phyloP scores from a whole-genome alignment of 1,140 invertebrate genomes.

The Orchestia grillus region DNA sequence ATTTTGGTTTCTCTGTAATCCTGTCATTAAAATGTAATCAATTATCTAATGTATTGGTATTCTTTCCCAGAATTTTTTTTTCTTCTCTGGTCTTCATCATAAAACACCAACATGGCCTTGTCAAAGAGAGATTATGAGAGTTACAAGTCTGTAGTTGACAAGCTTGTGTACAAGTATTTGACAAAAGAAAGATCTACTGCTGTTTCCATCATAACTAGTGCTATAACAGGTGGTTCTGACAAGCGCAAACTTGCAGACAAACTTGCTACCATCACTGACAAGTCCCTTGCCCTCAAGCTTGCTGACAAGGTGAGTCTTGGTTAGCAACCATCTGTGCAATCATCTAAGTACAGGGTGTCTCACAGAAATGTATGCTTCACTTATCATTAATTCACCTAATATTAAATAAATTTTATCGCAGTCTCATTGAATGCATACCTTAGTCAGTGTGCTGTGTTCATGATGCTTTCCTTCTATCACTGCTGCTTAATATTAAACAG shows the following conservation, averaged over 20 bases:
- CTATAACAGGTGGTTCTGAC: neutral
- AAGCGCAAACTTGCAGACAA: conserved; percentile 38
- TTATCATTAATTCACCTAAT: too few species aligned
- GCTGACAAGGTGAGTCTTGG: conserved; percentile 48
- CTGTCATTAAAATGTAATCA: too few species aligned
- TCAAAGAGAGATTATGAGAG: conserved; percentile 34
- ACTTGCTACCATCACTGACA: neutral
- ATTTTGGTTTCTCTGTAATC: too few species aligned
- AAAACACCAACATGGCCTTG: neutral
- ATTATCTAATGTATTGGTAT: neutral
- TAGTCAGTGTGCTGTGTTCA: too few species aligned
- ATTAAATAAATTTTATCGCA: too few species aligned
- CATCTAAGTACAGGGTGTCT: too few species aligned
- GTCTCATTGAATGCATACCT: too few species aligned
- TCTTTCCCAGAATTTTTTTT: neutral
- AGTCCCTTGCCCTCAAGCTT: conserved; percentile 38
- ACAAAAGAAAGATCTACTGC: conserved; percentile 43
- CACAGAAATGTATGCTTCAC: too few species aligned
- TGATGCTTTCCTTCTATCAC: too few species aligned
- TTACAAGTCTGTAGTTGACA: conserved; percentile 31
- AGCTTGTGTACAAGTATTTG: conserved; percentile 37
- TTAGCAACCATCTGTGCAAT: too few species aligned
- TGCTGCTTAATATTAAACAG: too few species aligned
- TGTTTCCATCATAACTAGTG: neutral
- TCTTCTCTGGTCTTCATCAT: neutral